Conservation (phyloP, 1,140 invertebrate species). For the Calephelis virginiensis region DNA sequence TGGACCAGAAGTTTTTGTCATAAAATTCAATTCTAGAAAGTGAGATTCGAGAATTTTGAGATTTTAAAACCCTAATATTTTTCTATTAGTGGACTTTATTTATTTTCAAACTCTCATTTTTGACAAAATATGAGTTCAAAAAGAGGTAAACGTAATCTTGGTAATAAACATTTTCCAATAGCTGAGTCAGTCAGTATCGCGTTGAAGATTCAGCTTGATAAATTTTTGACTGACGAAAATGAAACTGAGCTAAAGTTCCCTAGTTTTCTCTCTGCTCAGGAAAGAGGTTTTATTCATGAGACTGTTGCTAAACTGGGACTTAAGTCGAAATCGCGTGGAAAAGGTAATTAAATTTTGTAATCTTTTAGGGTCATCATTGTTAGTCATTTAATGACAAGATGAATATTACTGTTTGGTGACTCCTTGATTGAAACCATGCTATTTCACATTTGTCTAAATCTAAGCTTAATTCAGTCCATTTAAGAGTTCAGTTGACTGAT, state of each 20-base stretch:
- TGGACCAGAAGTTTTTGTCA: too few species aligned
- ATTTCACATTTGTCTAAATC: too few species aligned
- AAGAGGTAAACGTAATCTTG: conserved; percentile 54
- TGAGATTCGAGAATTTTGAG: too few species aligned
- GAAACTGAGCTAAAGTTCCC: conserved; percentile 83
- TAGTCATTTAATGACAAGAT: not conserved
- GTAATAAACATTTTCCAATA: conserved; percentile 64
- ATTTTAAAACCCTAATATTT: not conserved
- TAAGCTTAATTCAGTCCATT: too few species aligned
- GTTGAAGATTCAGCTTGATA: conserved; percentile 79
- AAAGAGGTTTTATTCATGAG: conserved; percentile 88
- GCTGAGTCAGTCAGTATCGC: conserved; percentile 72
- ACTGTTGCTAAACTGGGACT: conserved; percentile 82
- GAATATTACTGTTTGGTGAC: not conserved
- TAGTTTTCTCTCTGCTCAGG: conserved; percentile 85
- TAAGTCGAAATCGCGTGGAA: conserved; percentile 83
- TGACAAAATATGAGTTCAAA: conserved; percentile 60
- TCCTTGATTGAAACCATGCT: not conserved
- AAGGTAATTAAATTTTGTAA: conserved; percentile 49
- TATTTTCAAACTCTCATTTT: too few species aligned
- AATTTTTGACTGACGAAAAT: conserved; percentile 81
- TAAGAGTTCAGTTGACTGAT: too few species aligned
- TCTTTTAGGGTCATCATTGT: not conserved
- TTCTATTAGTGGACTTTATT: not conserved
- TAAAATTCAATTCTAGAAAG: too few species aligned